Conservation (phyloP, 2,113 vertebrate species). For the Cranoglanis bouderius region DNA sequence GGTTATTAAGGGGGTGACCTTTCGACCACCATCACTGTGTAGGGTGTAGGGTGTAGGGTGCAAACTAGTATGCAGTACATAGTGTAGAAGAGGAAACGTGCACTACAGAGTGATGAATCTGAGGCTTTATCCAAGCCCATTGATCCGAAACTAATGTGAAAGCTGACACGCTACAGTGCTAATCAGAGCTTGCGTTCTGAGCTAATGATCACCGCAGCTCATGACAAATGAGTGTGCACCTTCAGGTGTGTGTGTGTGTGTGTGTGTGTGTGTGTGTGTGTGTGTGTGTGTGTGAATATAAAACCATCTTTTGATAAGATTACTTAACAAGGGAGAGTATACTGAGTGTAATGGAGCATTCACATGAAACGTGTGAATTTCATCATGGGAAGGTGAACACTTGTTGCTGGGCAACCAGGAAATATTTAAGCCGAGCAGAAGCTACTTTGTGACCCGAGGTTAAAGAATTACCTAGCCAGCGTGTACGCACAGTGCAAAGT, state of each 20-base stretch:
- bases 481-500: background rate
- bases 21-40: constrained; percentile 36
- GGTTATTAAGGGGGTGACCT: constrained; percentile 73
- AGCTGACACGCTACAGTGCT: constrained; percentile 16
- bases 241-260: constrained; percentile 1
- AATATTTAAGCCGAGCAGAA: background rate
- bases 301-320: constrained; percentile 5
- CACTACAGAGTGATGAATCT: constrained; percentile 12
- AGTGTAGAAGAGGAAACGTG: background rate
- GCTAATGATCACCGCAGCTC: constrained; percentile 14
- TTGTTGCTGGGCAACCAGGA: constrained; percentile 5
- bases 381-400: background rate
- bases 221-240: background rate
- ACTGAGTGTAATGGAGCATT: background rate
- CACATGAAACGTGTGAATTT: background rate
- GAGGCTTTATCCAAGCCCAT: constrained; percentile 7
- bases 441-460: background rate
- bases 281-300: constrained; percentile 1
- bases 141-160: constrained; percentile 29
- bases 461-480: background rate
- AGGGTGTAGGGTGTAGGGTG: constrained; percentile 11
- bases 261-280: constrained; percentile 7
- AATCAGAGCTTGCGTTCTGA: constrained; percentile 32
- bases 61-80: background rate
- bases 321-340: background rate